Base-by-base conservation (phyloP, 2,797 vertebrate species). In the Galagoides demidoff region DNA sequence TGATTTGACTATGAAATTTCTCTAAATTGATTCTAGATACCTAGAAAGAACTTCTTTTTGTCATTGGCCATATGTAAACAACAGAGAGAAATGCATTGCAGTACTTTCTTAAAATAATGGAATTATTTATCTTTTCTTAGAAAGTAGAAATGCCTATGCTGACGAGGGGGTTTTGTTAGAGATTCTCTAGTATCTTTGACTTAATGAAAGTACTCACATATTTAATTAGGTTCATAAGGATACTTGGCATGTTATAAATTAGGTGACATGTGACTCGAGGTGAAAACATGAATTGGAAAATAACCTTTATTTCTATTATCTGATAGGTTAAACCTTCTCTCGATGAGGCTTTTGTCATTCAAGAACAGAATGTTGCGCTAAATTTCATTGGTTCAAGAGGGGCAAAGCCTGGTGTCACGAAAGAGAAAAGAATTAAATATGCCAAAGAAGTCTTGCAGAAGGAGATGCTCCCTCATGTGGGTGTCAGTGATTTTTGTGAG, bases 401-500 rank as follows among this genome's bases (percentile, higher is more conserved):
- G 61, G 99, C 99, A 8, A 99, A 99, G 94, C 99, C 99, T 1
- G 99, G 99, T 20, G 99, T 99, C 91, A 99, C 99, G 0, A 99
- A 99, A 97, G 99, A 99, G 92, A 99, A 99, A 89, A 99, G 99
- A 97, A 99, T 99, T 96, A 99, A 99, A 93, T 99, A 99, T 0
- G 99, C 99, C 57, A 99, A 99, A 97, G 99, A 99, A 97, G 99
- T 99, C 55, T 98, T 99, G 95, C 99, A 99, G 98, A 99, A 99
- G 91, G 99, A 99, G 97, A 99, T 99, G 99, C 99, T 99, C 71
- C 99, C 99, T 0, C 99, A 99, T 3, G 99, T 99, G 52, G 99
- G 99, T n/a, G 99, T 99, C 98, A 99, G 99, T 88, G 99, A 99
- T 98, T 99, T 99, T 98, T 99, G 99, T 96, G 99, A 99, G 98